Base-by-base conservation (phyloP, 2,888 invertebrate species). In the Embidobia sp. region DNA sequence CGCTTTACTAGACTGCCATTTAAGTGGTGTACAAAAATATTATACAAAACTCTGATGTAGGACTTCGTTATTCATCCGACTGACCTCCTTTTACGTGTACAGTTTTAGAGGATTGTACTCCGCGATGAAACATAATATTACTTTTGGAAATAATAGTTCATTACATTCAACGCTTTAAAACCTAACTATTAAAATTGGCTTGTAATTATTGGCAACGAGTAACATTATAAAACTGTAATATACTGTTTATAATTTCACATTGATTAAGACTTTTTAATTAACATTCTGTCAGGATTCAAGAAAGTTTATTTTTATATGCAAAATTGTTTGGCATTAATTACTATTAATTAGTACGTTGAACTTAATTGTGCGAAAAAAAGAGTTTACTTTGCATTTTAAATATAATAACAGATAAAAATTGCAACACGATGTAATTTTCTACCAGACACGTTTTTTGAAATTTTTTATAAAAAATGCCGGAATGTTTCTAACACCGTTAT, bases 31-130 rank as follows among this genome's bases (percentile, higher is more conserved):
- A 35, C 55, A 31, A 46, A 46, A 66, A 55, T 67, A 35, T 57
- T 55, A n/a, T 37, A 44, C 22, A 31, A 61, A 72, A 63, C 19
- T 53, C 22, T 26, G 51, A 72, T 63, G 53, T 63, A 63, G 61
- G 31, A 48, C 40, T 61, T 46, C 46, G 61, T 63, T 72, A 53
- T 63, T 53, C 63, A 48, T 53, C 46, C 61, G 63, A 31, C 31
- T 63, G 70, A 72, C 70, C 70, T 63, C 48, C 72, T 72, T 63
- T 72, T 42, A 55, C 33, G 40, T 11, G 48, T 13, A 31, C 44
- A 53, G 46, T 63, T 61, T 61, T 53, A 72, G 44, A 53, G 61
- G 27, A 72, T 63, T 63, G 42, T 63, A 42, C 29, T 42, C 26
- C 7, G 27, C 31, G 31, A 27, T 37, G 63, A 61, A 63, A 63